Base-by-base conservation (phyloP, 2,888 invertebrate genomes). In the Timema cristinae region DNA sequence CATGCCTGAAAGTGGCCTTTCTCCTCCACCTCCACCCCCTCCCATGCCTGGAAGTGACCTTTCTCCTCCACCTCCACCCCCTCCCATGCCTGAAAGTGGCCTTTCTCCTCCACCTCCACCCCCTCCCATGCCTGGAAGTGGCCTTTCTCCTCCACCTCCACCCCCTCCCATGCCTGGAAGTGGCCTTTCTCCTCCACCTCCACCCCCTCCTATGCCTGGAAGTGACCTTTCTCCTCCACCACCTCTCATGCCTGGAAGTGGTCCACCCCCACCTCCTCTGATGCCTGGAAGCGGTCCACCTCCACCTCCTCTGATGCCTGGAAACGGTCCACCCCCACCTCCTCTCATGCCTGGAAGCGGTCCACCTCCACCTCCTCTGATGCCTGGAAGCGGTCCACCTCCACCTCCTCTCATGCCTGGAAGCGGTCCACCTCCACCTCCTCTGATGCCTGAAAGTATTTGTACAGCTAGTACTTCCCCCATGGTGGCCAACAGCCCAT, bases 41-140 rank as follows among this genome's bases (percentile, higher is more conserved):
- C 75, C 69, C 63, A 67, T 68, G 68, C 50, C 54, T 54, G 15
- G 9, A 54, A 13, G 10, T 61, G 68, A 77, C 63, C 77, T 79
- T 32, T 77, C 79, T 8, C 69, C 73, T n/a, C 74, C 73, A 47
- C 78, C 79, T 8, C 70, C 73, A 11, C 79, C 79, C 68, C 68
- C 73, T 8, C 74, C 71, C 49, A 61, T 68, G 32, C 72, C 75
- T 32, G 73, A 74, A 9, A 61, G 74, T 0, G 75, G 77, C 32
- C 73, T 79, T 15, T 78, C 80, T 50, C 80, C 80, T 11, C 79
- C 79, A 15, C 79, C 80, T 52, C 72, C 75, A 8, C 73, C 73
- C 66, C 70, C 73, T 15, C 75, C 72, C 49, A 63, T 71, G 77
- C 76, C 50, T 32, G 71, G 68, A 51, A 50, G 66, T 10, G n/a